A percentile compares a stretch with the other conserved stretches of the same genome.
These are phyloP conservation scores for Acrossocheilus wenchowensis DNA, from an alignment of 2,797 vertebrate species.

Conservation along the genomic window DNA sequence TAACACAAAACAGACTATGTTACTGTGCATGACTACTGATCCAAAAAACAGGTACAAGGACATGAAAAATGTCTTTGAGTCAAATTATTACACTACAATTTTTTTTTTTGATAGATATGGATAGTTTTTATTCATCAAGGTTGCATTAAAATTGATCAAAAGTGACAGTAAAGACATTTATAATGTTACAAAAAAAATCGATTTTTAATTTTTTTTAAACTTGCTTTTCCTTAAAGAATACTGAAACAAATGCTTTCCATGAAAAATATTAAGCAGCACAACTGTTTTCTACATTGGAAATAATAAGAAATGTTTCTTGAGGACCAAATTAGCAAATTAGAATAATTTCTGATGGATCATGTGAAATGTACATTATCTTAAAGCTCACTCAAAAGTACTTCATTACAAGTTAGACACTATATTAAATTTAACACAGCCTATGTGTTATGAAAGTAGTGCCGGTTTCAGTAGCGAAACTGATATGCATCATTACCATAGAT, in stretches of 20 bases:
- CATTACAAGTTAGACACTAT: background rate
- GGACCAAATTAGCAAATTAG: background rate
- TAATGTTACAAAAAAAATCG: too few relatives aligned
- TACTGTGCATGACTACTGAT: background rate
- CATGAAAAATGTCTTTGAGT: background rate
- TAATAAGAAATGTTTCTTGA: background rate
- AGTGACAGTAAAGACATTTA: background rate
- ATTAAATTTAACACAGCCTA: background rate
- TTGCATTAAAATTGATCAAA: background rate
- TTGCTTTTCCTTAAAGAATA: background rate
- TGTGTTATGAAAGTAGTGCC: background rate
- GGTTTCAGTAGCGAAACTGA: background rate
- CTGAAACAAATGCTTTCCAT: too few relatives aligned
- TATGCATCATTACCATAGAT: background rate
- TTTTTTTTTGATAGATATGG: background rate
- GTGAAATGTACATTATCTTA: background rate
- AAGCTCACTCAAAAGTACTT: background rate
- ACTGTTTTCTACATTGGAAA: background rate
- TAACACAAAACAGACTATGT: background rate
- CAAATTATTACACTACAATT: background rate
- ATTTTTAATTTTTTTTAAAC: too few relatives aligned
- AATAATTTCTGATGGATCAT: background rate
- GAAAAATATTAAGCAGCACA: too few relatives aligned
- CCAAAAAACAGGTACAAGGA: background rate
- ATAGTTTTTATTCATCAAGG: background rate